A percentile compares a stretch with the other conserved stretches of the same genome.
phyloP scores from a whole-genome alignment of 2,797 vertebrate genomes.

The Pitangus sulphuratus region DNA sequence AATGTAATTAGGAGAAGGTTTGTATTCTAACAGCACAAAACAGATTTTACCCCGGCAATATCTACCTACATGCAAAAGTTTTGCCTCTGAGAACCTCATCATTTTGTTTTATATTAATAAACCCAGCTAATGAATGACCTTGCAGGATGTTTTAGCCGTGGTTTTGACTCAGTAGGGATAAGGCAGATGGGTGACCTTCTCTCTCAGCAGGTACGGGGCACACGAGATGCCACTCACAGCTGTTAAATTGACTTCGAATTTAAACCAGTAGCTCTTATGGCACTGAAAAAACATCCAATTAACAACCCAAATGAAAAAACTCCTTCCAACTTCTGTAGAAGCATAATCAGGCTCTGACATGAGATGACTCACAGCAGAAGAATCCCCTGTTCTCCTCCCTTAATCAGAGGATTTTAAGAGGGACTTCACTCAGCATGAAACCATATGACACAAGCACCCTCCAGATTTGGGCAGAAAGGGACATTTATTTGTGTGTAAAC shows the following conservation, averaged over 20 bases:
- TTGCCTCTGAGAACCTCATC: neutral
- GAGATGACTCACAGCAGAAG: conserved; percentile 22
- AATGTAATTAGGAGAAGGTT: neutral
- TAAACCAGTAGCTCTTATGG: neutral
- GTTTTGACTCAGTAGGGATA: neutral
- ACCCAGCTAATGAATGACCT: neutral
- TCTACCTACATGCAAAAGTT: neutral
- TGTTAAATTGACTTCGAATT: neutral
- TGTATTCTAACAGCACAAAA: neutral
- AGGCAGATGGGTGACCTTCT: neutral
- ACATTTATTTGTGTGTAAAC: neutral
- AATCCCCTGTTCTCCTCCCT: conserved; percentile 45
- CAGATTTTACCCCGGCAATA: neutral
- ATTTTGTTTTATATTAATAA: neutral
- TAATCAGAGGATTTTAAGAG: neutral
- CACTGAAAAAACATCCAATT: neutral
- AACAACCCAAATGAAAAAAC: neutral
- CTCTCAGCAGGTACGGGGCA: neutral
- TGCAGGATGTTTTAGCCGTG: neutral
- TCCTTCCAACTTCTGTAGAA: neutral
- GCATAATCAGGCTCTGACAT: neutral
- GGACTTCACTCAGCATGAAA: neutral
- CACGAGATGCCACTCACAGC: fast-evolving
- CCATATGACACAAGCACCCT: neutral
- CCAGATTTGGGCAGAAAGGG: neutral